A percentile compares a stretch with the other conserved stretches of the same genome.
phyloP scores from a whole-genome alignment of 2,888 invertebrate species.

The Agrenia bidenticulata region DNA sequence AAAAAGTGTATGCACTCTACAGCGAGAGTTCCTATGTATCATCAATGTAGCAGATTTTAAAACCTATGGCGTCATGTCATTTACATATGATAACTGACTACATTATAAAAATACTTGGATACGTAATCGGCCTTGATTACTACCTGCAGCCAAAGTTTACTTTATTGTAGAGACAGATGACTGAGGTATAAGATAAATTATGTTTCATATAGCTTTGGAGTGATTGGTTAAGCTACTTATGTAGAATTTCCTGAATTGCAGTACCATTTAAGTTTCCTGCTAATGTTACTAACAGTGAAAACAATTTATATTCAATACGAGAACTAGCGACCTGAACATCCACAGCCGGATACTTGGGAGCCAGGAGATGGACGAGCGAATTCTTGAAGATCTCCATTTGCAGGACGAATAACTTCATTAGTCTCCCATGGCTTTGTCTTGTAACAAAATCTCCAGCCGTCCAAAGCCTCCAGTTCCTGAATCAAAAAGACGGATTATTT shows the following conservation, averaged over 20 bases:
- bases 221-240: no score
- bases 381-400: conserved; percentile 44
- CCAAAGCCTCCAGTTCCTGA: conserved; percentile 50
- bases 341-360: conserved; percentile 29
- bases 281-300: neutral
- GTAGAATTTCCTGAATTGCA: neutral
- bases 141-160: no score
- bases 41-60: no score
- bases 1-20: no score
- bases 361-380: conserved; percentile 37
- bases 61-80: conserved; percentile 43
- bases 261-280: neutral
- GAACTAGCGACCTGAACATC: conserved; percentile 38
- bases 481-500: neutral
- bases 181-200: no score
- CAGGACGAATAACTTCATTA: conserved; percentile 41
- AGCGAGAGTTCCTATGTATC: no score
- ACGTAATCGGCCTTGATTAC: no score
- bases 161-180: no score
- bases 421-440: conserved; percentile 52
- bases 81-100: no score
- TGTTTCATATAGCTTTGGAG: no score
- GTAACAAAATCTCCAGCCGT: conserved; percentile 52
- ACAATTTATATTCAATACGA: neutral
- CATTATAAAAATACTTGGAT: neutral